Evolutionary conservation across 2,797 vertebrate species (phyloP).

Genomic region (Phalanger gymnotis): DNA sequence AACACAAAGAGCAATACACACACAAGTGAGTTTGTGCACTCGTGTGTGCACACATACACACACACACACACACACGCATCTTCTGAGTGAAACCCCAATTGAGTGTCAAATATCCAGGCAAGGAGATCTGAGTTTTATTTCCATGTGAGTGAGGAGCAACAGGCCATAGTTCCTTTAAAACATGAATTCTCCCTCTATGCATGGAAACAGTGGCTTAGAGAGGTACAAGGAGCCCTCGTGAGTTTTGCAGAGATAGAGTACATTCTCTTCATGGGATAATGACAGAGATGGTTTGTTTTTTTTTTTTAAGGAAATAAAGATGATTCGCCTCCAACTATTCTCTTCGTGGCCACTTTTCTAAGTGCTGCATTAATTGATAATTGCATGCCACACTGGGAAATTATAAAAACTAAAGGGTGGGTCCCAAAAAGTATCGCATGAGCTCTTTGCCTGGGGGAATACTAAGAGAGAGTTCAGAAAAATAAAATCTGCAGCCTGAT

Average conservation of each 20-base stretch:
- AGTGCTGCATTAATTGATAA: background rate
- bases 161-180: background rate
- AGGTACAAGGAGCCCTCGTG: background rate
- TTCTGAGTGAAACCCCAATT: accelerated
- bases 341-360: background rate
- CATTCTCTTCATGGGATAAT: background rate
- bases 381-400: background rate
- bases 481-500: accelerated
- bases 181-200: background rate
- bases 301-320: background rate
- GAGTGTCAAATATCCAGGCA: background rate
- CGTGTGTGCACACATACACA: too few relatives aligned
- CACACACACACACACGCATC: background rate
- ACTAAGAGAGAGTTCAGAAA: background rate
- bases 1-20: background rate
- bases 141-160: background rate
- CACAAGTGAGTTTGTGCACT: background rate
- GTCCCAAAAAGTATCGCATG: background rate
- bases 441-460: background rate
- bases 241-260: background rate
- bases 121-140: background rate
- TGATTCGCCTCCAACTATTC: background rate
- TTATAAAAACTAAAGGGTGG: background rate
- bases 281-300: background rate
- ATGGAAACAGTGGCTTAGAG: constrained; percentile 1